These are phyloP conservation scores for Isichthys henryi DNA, from an alignment of 2,113 vertebrate species.

Conservation along the genomic window DNA sequence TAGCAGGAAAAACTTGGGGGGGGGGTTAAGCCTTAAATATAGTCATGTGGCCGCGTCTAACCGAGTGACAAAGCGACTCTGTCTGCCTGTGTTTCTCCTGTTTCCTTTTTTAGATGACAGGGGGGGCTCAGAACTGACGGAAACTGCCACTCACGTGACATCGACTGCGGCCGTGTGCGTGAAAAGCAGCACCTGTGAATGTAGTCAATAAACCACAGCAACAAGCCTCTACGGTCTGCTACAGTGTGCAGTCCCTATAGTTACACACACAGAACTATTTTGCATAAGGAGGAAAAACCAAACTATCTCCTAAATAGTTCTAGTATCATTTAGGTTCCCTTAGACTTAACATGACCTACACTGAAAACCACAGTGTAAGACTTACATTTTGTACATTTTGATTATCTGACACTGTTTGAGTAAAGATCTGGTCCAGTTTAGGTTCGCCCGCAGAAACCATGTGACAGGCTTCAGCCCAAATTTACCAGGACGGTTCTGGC, in stretches of 20 bases:
- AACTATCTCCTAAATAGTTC: background rate
- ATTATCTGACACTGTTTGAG: background rate
- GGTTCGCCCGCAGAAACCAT: background rate
- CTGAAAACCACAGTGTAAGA: background rate
- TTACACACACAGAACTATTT: background rate
- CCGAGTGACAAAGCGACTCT: conserved; percentile 46
- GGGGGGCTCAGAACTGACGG: conserved; percentile 3
- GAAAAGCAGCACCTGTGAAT: background rate
- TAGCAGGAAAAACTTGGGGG: conserved; percentile 41
- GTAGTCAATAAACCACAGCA: background rate
- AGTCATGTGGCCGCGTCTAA: conserved; percentile 54
- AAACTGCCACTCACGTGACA: background rate
- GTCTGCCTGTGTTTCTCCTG: conserved; percentile 33
- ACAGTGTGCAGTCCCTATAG: background rate
- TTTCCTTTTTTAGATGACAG: background rate
- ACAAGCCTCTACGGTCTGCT: background rate
- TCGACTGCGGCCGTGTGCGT: background rate
- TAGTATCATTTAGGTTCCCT: background rate
- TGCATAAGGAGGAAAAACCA: background rate
- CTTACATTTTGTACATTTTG: background rate
- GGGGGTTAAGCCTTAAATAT: conserved; percentile 49
- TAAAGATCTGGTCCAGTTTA: background rate
- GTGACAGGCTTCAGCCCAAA: background rate
- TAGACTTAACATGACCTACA: background rate
- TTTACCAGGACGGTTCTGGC: background rate